A percentile compares a stretch with the other conserved stretches of the same genome.
phyloP scores from a whole-genome alignment of 2,888 invertebrate genomes.

The Hirtodrosophila histrioides region DNA sequence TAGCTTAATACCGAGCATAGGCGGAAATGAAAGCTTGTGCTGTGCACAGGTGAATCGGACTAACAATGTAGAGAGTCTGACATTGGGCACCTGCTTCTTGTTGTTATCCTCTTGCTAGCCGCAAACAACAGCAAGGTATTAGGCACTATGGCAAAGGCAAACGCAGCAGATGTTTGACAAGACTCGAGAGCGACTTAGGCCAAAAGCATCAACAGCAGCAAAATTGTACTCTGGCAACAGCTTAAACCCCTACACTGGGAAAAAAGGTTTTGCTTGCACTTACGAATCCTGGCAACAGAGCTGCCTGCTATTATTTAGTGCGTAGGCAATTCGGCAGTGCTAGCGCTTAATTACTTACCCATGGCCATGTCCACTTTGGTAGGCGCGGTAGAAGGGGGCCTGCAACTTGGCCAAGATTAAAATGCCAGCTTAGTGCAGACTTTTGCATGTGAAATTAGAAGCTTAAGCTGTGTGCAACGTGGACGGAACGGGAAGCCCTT shows the following conservation, averaged over 20 bases:
- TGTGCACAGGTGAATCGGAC: conserved; percentile 22
- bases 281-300: conserved; percentile 7
- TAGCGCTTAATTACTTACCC: conserved; percentile 75
- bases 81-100: conserved; percentile 33
- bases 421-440: conserved; percentile 80
- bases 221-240: conserved; percentile 41
- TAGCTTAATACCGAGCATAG: conserved; percentile 44
- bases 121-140: conserved; percentile 71
- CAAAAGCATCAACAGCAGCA: conserved; percentile 25
- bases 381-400: conserved; percentile 13
- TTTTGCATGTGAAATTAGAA: conserved; percentile 80
- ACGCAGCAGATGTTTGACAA: conserved; percentile 53
- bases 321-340: conserved; percentile 72
- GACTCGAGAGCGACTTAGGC: conserved; percentile 53
- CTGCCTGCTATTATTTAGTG: conserved; percentile 69
- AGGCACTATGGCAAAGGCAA: conserved; percentile 59
- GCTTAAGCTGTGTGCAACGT: conserved; percentile 63
- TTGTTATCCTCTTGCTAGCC: conserved; percentile 73
- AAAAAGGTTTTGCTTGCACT: conserved; percentile 45
- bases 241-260: conserved; percentile 50
- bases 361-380: conserved; percentile 45
- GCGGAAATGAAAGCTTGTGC: conserved; percentile 43
- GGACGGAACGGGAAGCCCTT: background rate
- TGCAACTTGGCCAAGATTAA: conserved; percentile 74
- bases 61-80: conserved; percentile 3